Base-by-base conservation (phyloP, 1,140 invertebrate genomes). In the Zaprionus taronus region DNA sequence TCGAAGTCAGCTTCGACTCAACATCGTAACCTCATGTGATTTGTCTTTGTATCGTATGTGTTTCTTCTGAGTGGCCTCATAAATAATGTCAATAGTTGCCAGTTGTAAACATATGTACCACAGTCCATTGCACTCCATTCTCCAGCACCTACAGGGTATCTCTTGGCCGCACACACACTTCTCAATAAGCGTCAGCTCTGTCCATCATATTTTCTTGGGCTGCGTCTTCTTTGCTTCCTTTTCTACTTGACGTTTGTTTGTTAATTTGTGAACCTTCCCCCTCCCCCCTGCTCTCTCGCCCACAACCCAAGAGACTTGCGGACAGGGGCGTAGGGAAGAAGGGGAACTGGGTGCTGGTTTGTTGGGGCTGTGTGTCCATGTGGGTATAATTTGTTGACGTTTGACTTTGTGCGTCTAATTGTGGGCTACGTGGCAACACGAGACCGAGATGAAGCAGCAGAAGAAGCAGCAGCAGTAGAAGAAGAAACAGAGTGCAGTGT, bases 371-470 rank as follows among this genome's bases (percentile, higher is more conserved):
- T 80, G 73, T 83, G 81, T 58, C 85, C 85, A 90, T 90, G 85
- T 90, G 85, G 81, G 81, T 90, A 90, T 90, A 90, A 90, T 90
- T 90, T 90, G 85, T 90, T 90, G 85, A 90, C 85, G 85, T 90
- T 90, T 90, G 86, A 91, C 85, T 90, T 90, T 90, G 81, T 90
- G 85, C 85, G 85, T 90, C 79, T 90, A 90, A 90, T 89, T 89
- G 84, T 87, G 78, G 87, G 44, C 58, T 73, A 77, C 74, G 74
- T 75, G 72, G 85, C 64, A 75, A 72, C 63, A 38, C n/a, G n/a
- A 47, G 41, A 47, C 26, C n/a, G 26, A 62, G 11, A 22, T 24
- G n/a, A 36, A 22, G 12, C 12, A 41, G 34, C 3, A 24, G 34
- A 12, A 24, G 47, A 22, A 51, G n/a, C 31, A 22, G 12, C 9